phyloP scores from a whole-genome alignment of 2,888 invertebrate genomes.

The Eulithis prunata region DNA sequence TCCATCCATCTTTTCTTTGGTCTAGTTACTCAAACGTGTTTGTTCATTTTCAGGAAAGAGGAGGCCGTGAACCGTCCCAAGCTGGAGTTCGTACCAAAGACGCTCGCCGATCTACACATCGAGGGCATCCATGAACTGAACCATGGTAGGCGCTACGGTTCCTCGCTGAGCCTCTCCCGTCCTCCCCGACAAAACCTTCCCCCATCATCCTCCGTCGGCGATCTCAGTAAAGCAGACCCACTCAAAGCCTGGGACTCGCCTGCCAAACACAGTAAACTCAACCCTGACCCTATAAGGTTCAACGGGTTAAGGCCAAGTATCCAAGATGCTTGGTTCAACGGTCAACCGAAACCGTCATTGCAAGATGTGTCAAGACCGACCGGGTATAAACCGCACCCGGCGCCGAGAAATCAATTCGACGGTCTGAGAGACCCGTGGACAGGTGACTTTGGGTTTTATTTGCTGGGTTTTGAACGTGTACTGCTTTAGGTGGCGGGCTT shows the following conservation, averaged over 20 bases:
- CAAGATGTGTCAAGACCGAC: constrained; percentile 23
- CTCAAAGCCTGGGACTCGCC: constrained; percentile 74
- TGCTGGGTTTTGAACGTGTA: constrained; percentile 70
- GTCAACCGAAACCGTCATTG: too few species aligned
- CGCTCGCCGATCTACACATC: constrained; percentile 93
- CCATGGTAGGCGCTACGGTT: constrained; percentile 86
- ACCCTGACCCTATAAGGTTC: background rate
- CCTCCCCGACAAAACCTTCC: constrained; percentile 65
- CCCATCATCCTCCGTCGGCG: constrained; percentile 71
- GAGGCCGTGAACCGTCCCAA: constrained; percentile 95
- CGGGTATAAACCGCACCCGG: constrained; percentile 69
- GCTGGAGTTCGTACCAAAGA: constrained; percentile 96
- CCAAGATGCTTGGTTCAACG: background rate
- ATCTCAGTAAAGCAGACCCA: constrained; percentile 69
- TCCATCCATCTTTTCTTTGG: too few species aligned
- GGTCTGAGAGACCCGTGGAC: constrained; percentile 84
- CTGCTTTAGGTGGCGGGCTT: constrained; percentile 48
- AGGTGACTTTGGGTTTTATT: constrained; percentile 84
- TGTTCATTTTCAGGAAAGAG: constrained; percentile 86
- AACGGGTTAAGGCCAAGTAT: background rate
- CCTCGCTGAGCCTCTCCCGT: constrained; percentile 76
- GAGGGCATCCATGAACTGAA: constrained; percentile 89
- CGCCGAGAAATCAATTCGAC: constrained; percentile 72
- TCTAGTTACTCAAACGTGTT: background rate
- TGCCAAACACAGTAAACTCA: constrained; percentile 15